These are phyloP conservation scores for Zoanthus solanderi DNA, from an alignment of 92 coral and sea anemone genomes.

Conservation along the genomic window DNA sequence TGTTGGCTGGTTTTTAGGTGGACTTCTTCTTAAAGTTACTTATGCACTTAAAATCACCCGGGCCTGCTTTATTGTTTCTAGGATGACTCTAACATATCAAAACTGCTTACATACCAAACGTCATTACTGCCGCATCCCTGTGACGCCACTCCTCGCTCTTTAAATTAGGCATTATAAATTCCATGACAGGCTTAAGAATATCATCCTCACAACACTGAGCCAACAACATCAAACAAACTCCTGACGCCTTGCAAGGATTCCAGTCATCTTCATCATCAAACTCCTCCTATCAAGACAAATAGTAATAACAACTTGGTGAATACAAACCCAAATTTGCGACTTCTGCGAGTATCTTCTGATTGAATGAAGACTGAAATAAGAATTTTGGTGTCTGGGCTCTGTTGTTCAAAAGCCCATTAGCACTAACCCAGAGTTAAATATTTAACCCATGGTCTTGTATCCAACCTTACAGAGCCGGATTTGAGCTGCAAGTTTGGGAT, in stretches of 20 bases:
- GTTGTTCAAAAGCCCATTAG: too few species aligned
- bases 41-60: too few species aligned
- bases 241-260: constrained; percentile 98
- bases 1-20: too few species aligned
- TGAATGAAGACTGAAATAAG: too few species aligned
- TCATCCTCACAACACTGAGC: constrained; percentile 97
- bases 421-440: too few species aligned
- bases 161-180: constrained; percentile 76
- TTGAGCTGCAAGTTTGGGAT: too few species aligned
- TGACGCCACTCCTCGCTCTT: constrained; percentile 69
- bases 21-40: too few species aligned
- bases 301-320: neutral
- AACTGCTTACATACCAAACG: constrained; percentile 79
- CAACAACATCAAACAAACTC: constrained; percentile 94
- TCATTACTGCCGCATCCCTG: constrained; percentile 98
- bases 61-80: neutral
- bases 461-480: too few species aligned
- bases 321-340: too few species aligned
- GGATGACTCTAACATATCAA: neutral
- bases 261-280: constrained; percentile 99
- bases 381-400: too few species aligned
- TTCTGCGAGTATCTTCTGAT: too few species aligned
- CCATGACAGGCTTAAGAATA: constrained; percentile 70
- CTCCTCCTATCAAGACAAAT: constrained; percentile 76
- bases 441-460: too few species aligned